Evolutionary conservation across 2,113 vertebrate species (phyloP), one percentile per base, ranked within the genome.

Genomic region (Centrocercus urophasianus): DNA sequence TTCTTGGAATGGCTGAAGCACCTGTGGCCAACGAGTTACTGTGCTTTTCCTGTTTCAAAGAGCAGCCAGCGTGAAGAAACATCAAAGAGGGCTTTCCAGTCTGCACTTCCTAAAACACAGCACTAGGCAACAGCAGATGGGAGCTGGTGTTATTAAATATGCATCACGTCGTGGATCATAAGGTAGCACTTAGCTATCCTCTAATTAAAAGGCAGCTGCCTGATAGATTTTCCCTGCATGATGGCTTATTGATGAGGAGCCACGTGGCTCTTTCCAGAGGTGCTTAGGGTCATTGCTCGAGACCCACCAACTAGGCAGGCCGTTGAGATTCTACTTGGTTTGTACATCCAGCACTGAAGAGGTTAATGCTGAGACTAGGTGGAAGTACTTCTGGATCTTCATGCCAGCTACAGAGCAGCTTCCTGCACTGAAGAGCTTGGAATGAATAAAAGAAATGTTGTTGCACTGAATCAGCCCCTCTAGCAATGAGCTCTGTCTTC

Each of bases 161-260:
- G 93, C 76, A 95, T 57, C 80, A 20, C 83, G 88, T 69, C 10
- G 0, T 27, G 5, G 89, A 86, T 95, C 93, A 91, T 85, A 94
- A 54, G 6, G 69, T 52, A 91, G 83, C 94, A 71, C 73, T 96
- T 94, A 78, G 61, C 88, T 52, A 47, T 70, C 83, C 88, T 61
- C 94, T 94, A 90, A 95, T 95, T 95, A 96, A 95, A 93, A 95
- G 94, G 91, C 83, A 95, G 83, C 57, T 86, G 85, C 59, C 74
- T 93, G 52, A 52, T 75, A 11, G 67, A n/a, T 86, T 83, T 75
- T 74, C 85, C 61, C 65, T 43, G 47, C 25, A 6, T 67, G 84
- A 47, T 61, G 38, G 61, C 42, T 93, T 72, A 77, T 71, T 71
- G 69, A 88, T 91, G 72, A 88, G 65, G 38, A 93, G 79, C 43